Base-by-base conservation (phyloP, 1,140 invertebrate genomes). In the Diorhabda carinulata region DNA sequence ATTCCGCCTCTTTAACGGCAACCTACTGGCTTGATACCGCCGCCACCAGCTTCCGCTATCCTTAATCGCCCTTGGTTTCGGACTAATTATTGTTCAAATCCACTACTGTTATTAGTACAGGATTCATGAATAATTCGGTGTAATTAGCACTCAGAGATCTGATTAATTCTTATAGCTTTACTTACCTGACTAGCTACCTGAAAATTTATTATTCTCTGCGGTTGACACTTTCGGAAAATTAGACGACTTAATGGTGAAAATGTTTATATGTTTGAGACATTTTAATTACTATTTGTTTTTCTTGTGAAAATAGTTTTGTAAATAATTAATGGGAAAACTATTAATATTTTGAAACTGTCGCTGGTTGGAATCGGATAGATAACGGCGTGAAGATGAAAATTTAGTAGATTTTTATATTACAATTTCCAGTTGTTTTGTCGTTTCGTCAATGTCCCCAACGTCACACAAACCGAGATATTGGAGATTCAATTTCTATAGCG, bases 21-120 rank as follows among this genome's bases (percentile, higher is more conserved):
- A 25, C 25, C 25, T 25, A 25, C 25, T 25, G 25, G 25, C 25
- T 25, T 25, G 25, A 25, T 25, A 25, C 25, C 25, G 25, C 25
- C 25, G 25, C 25, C 25, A 25, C 25, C 25, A 25, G 25, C 25
- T 25, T 25, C 65, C 63, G 56, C 65, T 59, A 64, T 71, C 64
- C 66, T 60, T 68, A 71, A 71, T 71, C 70, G 70, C 66, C 66
- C 70, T 62, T 68, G 70, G 67, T 71, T 68, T 71, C 70, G 70
- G 70, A 67, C 70, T 71, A 71, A 71, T 71, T 71, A 71, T 71
- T 71, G 70, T 68, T 67, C 70, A 64, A 71, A 71, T 71, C 70
- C 63, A 68, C 66, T 64, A 60, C 70, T 43, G 62, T 67, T 71
- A 71, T 71, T 71, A 71, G 70, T 60, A 68, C 43, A 71, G 66